These are phyloP conservation scores for Mungos mungo DNA, from an alignment of 2,113 vertebrate species.

Conservation along the genomic window DNA sequence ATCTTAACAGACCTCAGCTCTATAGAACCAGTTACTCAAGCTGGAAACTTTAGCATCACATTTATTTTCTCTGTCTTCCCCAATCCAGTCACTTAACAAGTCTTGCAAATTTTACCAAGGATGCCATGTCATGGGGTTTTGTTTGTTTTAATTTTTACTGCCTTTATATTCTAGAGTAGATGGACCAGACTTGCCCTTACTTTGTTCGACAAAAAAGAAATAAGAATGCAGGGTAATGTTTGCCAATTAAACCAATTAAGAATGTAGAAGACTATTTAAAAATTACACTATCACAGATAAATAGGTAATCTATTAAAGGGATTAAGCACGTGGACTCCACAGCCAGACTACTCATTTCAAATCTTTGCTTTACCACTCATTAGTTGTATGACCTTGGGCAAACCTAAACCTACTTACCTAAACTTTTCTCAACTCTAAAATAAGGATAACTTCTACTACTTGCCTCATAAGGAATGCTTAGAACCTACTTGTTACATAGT, in stretches of 20 bases:
- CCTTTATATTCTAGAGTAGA: background rate
- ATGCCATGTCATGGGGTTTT: background rate
- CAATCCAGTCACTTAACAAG: background rate
- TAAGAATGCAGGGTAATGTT: background rate
- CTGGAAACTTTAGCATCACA: background rate
- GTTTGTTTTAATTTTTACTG: background rate
- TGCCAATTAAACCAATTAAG: background rate
- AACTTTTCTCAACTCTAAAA: background rate
- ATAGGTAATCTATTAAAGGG: background rate
- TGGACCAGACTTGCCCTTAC: background rate
- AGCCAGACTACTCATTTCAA: background rate
- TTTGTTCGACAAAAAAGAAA: background rate
- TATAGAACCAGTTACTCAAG: background rate
- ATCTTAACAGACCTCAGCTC: constrained; percentile 6
- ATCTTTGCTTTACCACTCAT: background rate
- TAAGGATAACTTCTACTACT: background rate
- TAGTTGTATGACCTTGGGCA: background rate
- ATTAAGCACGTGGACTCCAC: background rate
- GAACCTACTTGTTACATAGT: background rate
- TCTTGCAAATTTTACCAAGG: background rate
- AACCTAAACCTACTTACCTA: background rate
- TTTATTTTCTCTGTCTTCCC: background rate
- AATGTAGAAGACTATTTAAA: background rate
- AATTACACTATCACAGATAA: background rate
- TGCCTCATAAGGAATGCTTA: background rate